phyloP scores from a whole-genome alignment of 1,140 invertebrate species.

The Drosophila serrata region DNA sequence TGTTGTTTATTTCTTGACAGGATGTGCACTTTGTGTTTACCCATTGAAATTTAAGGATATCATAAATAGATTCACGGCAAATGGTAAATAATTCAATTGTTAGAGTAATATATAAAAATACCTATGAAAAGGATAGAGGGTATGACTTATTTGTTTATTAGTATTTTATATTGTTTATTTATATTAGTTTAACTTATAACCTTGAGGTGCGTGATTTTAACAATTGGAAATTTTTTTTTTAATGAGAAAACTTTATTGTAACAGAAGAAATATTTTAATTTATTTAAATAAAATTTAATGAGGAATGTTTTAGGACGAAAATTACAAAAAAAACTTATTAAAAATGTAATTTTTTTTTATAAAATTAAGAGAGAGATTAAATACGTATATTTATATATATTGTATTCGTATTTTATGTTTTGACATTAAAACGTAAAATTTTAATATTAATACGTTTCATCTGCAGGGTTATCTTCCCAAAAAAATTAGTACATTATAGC shows the following conservation, averaged over 20 bases:
- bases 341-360: neutral
- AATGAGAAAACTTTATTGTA: neutral
- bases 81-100: slow-evolving; percentile 16
- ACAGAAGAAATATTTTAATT: neutral
- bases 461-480: neutral
- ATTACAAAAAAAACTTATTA: too few species aligned
- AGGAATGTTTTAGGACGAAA: too few species aligned
- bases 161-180: neutral
- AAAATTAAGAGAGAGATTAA: neutral
- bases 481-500: neutral
- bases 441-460: neutral
- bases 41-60: slow-evolving; percentile 19
- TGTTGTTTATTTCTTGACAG: slow-evolving; percentile 12
- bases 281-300: too few species aligned
- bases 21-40: slow-evolving; percentile 33
- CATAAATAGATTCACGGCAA: slow-evolving; percentile 4
- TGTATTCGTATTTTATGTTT: neutral
- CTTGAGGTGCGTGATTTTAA: neutral
- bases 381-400: neutral
- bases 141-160: neutral
- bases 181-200: neutral
- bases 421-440: too few species aligned
- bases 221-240: neutral
- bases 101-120: neutral
- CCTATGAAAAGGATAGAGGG: neutral